A percentile compares a stretch with the other conserved stretches of the same genome.
phyloP scores from a whole-genome alignment of 2,113 vertebrate genomes.

The Ceyx margarethae region DNA sequence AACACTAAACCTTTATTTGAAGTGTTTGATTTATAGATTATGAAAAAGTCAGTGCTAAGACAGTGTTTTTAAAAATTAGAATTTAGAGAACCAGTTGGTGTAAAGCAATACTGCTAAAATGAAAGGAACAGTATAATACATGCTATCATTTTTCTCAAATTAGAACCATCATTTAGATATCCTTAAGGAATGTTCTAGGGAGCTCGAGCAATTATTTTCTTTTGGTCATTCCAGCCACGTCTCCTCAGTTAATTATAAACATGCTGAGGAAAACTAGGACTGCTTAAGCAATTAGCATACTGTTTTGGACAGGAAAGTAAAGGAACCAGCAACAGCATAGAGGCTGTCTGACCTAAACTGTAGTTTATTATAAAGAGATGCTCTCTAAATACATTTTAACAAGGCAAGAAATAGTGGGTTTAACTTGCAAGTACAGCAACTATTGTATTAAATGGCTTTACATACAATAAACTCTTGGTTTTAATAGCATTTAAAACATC shows the following conservation, averaged over 20 bases:
- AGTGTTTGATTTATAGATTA: neutral
- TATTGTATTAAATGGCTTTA: neutral
- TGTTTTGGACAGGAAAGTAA: conserved; percentile 20
- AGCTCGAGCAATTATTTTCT: conserved; percentile 44
- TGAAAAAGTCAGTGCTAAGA: neutral
- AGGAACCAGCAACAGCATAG: conserved; percentile 22
- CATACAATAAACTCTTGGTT: neutral
- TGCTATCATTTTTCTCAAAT: conserved; percentile 36
- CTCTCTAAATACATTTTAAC: conserved; percentile 1
- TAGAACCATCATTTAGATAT: conserved; percentile 52
- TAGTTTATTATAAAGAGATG: neutral
- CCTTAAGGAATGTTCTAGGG: conserved; percentile 9
- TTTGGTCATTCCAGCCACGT: conserved; percentile 19
- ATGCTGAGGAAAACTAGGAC: conserved; percentile 20
- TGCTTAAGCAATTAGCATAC: conserved; percentile 36
- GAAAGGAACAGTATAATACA: neutral
- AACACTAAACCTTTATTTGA: neutral
- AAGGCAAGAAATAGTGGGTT: neutral
- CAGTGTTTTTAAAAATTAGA: neutral
- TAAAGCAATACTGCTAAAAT: neutral
- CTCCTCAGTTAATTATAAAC: conserved; percentile 60
- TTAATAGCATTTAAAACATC: neutral
- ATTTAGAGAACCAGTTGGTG: neutral
- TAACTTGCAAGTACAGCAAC: neutral
- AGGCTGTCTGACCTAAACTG: conserved; percentile 4